phyloP scores from a whole-genome alignment of 2,888 invertebrate genomes.

The Philopedon plagiatum region DNA sequence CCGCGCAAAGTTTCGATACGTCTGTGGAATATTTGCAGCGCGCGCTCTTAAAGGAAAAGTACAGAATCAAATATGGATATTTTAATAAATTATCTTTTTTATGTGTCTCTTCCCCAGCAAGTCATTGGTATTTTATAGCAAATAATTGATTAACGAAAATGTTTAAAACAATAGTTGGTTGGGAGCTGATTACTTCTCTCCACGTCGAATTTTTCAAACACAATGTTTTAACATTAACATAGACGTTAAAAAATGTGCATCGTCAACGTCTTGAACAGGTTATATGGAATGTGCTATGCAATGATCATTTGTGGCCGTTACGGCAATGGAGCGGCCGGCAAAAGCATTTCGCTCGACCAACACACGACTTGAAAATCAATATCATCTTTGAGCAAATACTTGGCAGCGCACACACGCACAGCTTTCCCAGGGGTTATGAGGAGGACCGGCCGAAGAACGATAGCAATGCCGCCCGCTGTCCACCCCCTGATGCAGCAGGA shows the following conservation, averaged over 20 bases:
- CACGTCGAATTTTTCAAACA: background rate
- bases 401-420: constrained; percentile 69
- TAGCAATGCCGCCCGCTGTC: constrained; percentile 40
- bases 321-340: constrained; percentile 59
- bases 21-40: no score
- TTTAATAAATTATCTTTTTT: no score
- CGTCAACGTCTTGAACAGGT: constrained; percentile 40
- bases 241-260: constrained; percentile 41
- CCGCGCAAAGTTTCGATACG: no score
- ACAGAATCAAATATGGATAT: no score
- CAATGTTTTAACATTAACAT: background rate
- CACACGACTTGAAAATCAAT: constrained; percentile 69
- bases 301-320: constrained; percentile 54
- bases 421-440: constrained; percentile 62
- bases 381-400: constrained; percentile 70
- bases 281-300: constrained; percentile 39
- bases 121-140: no score
- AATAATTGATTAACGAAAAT: no score
- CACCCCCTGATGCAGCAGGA: constrained; percentile 43
- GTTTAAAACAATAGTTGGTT: no score
- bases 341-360: constrained; percentile 56
- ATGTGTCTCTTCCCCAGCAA: no score
- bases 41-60: no score
- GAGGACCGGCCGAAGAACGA: constrained; percentile 41
- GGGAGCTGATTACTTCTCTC: no score